Conservation (phyloP, 1,140 invertebrate genomes). For the Megathymus violae region DNA sequence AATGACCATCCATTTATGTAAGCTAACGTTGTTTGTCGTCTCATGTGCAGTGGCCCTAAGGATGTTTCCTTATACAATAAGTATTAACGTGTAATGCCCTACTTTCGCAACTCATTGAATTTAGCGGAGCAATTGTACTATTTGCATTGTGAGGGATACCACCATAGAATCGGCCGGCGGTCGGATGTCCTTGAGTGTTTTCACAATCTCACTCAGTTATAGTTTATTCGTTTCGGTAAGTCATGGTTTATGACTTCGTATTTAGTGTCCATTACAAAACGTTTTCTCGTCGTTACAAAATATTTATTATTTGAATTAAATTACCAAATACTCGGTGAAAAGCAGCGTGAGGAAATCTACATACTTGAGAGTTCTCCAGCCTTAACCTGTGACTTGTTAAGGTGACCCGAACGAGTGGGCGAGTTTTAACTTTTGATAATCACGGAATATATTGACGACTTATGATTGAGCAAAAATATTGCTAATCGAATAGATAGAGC, state of each 20-base stretch:
- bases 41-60: not conserved
- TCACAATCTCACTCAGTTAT: slow-evolving; percentile 20
- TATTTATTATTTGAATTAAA: no score
- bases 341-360: no score
- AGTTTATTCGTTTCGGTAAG: not conserved
- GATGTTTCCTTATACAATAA: not conserved
- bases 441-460: no score
- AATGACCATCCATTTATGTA: not conserved
- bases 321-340: no score
- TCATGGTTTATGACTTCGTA: slow-evolving; percentile 5
- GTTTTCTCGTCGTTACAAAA: no score
- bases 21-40: not conserved
- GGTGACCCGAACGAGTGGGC: not conserved
- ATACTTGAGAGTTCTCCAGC: no score
- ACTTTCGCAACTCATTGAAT: slow-evolving; percentile 34
- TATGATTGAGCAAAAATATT: not conserved
- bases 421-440: not conserved
- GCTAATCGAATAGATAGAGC: not conserved
- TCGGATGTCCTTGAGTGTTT: slow-evolving; percentile 23
- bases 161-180: no score
- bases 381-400: no score
- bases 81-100: slow-evolving; percentile 22
- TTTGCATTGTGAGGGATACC: slow-evolving; percentile 32
- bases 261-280: not conserved
- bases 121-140: slow-evolving; percentile 30